Conservation (phyloP, 2,797 vertebrate genomes). For the Amblyraja radiata region DNA sequence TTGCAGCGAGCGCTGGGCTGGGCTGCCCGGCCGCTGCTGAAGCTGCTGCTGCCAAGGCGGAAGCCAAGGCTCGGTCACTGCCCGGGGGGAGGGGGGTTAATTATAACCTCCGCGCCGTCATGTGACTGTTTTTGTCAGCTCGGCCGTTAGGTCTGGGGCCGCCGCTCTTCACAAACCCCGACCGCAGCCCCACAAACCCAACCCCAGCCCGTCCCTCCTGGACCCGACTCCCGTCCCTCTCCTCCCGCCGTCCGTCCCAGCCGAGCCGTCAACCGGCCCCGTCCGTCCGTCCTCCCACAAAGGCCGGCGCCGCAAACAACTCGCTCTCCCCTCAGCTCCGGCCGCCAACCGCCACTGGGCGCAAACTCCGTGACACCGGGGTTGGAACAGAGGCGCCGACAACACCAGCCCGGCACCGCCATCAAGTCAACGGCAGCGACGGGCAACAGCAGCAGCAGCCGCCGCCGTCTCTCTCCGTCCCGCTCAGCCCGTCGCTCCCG, state of each 20-base stretch:
- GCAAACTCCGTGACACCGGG: background rate
- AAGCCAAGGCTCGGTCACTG: slow-evolving; percentile 20
- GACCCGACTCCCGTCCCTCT: background rate
- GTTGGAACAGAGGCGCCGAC: background rate
- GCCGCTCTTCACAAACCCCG: slow-evolving; percentile 43
- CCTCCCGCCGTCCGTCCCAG: background rate
- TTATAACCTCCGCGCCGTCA: background rate
- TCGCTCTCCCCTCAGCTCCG: no score
- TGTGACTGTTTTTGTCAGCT: slow-evolving; percentile 11
- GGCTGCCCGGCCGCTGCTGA: no score
- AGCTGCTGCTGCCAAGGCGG: background rate
- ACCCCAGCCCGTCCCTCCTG: slow-evolving; percentile 45
- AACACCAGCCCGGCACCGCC: background rate
- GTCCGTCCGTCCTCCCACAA: no score
- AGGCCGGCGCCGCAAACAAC: no score
- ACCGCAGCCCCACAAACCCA: slow-evolving; percentile 44
- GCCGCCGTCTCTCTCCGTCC: no score
- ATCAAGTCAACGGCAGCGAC: no score
- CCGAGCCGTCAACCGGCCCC: no score
- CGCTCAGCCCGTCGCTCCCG: no score
- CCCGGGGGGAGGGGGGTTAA: background rate
- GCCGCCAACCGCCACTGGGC: no score
- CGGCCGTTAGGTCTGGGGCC: slow-evolving; percentile 12
- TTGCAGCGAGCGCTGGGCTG: no score
- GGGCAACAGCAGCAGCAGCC: no score